A percentile compares a stretch with the other conserved stretches of the same genome.
These are phyloP conservation scores for Phyto melanocephala DNA, from an alignment of 2,888 invertebrate species.

Conservation along the genomic window DNA sequence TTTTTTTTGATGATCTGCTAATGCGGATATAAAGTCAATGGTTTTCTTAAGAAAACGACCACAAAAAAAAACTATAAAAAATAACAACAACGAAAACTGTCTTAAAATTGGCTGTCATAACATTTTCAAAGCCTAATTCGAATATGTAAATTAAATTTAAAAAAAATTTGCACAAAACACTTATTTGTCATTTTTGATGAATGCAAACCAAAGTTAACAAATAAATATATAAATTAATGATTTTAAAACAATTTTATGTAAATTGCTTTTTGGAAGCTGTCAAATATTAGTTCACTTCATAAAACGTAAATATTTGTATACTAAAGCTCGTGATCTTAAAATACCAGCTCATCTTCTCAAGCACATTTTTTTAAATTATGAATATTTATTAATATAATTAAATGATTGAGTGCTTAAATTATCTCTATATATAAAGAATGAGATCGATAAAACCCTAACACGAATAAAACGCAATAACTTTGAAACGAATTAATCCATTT, in stretches of 20 bases:
- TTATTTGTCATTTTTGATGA: not conserved
- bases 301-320: too few relatives aligned
- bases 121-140: constrained; percentile 29
- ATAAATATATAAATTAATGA: not conserved
- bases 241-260: not conserved
- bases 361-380: too few relatives aligned
- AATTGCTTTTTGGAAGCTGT: not conserved
- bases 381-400: too few relatives aligned
- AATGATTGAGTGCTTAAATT: too few relatives aligned
- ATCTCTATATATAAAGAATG: too few relatives aligned
- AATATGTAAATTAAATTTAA: constrained; percentile 12
- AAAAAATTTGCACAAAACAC: not conserved
- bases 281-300: too few relatives aligned
- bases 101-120: constrained; percentile 1
- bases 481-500: too few relatives aligned
- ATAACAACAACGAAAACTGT: not conserved
- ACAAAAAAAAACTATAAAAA: not conserved
- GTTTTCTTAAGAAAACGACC: not conserved
- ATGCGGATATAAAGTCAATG: constrained; percentile 40
- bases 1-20: not conserved
- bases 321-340: too few relatives aligned
- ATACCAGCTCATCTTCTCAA: too few relatives aligned
- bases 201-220: not conserved
- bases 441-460: too few relatives aligned
- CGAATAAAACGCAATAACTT: too few relatives aligned